Conservation (phyloP, 1,140 invertebrate species). For the Drosophila obscura region DNA sequence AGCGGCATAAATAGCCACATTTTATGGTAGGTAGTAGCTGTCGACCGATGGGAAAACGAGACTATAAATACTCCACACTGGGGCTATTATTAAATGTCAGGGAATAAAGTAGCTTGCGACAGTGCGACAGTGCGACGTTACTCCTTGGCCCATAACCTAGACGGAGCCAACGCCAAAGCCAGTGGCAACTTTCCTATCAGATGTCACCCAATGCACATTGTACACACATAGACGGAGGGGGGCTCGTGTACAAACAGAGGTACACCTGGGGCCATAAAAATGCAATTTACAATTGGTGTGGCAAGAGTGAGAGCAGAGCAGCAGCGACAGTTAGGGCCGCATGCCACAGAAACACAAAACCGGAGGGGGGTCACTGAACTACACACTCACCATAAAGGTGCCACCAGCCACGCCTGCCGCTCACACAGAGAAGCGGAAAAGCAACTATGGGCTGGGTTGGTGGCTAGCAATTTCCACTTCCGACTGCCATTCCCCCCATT, state of each 20-base stretch:
- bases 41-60: no score
- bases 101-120: constrained; percentile 11
- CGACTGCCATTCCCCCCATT: constrained; percentile 27
- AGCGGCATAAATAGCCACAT: constrained; percentile 8
- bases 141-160: constrained; percentile 12
- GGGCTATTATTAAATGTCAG: constrained; percentile 51
- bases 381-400: constrained; percentile 25
- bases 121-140: no score
- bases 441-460: constrained; percentile 1
- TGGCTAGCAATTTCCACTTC: constrained; percentile 53
- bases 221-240: constrained; percentile 6
- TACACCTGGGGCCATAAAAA: constrained; percentile 63
- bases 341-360: constrained; percentile 23
- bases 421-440: constrained; percentile 10
- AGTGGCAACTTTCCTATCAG: constrained; percentile 43
- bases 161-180: constrained; percentile 6
- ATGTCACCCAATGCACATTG: constrained; percentile 67
- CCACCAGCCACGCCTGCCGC: constrained; percentile 32
- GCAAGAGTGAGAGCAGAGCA: neutral
- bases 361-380: constrained; percentile 56
- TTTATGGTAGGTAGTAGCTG: neutral
- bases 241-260: constrained; percentile 9
- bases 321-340: constrained; percentile 26
- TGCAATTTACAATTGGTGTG: constrained; percentile 71
- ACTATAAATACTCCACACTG: constrained; percentile 52